phyloP scores from a whole-genome alignment of 1,140 invertebrate species.

The Caenorhabditis brenneri region DNA sequence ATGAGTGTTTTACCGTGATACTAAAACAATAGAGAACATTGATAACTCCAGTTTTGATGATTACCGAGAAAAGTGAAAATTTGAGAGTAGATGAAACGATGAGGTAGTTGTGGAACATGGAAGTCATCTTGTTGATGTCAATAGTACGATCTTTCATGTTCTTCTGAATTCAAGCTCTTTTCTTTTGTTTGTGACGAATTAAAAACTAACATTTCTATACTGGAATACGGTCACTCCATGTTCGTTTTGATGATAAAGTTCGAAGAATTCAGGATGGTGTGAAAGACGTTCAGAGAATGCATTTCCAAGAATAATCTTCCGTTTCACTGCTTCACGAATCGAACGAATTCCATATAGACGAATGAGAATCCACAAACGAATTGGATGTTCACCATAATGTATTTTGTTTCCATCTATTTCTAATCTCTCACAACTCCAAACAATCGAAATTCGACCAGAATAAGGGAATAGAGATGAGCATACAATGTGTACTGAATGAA shows the following conservation, averaged over 20 bases:
- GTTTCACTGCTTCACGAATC: conserved; percentile 10
- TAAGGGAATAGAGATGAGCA: conserved; percentile 25
- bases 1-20: background rate
- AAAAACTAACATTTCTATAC: background rate
- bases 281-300: background rate
- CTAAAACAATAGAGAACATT: background rate
- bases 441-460: conserved; percentile 8
- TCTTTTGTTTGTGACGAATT: background rate
- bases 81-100: background rate
- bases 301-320: conserved; percentile 22
- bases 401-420: background rate
- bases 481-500: conserved; percentile 5
- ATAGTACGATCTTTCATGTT: background rate
- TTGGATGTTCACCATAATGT: conserved; percentile 10
- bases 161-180: background rate
- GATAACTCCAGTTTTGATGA: background rate
- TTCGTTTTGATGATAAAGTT: background rate
- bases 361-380: conserved; percentile 32
- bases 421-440: conserved; percentile 19
- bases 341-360: conserved; percentile 19
- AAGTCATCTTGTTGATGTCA: background rate
- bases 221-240: background rate
- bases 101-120: conserved; percentile 31
- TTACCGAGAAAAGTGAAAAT: background rate
- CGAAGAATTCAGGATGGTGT: background rate